Conservation (phyloP, 2,113 vertebrate species). For the Gambusia holbrooki region DNA sequence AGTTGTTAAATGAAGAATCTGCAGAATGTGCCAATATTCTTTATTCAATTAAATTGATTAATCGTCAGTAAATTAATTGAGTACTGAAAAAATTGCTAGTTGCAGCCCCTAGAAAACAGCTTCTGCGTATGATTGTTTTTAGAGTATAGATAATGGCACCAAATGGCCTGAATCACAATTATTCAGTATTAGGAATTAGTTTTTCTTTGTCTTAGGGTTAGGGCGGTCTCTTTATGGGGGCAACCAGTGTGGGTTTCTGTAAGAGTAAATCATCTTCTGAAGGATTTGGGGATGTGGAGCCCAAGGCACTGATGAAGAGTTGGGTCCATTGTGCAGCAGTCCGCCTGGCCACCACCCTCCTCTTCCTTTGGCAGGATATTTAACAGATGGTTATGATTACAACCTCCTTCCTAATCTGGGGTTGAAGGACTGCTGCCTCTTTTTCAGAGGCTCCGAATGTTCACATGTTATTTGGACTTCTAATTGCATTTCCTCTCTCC, state of each 20-base stretch:
- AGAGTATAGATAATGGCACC: no score
- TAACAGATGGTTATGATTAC: constrained; percentile 63
- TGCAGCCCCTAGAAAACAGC: no score
- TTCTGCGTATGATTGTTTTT: no score
- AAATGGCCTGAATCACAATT: background rate
- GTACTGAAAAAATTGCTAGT: no score
- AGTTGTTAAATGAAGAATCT: no score
- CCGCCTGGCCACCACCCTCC: constrained; percentile 44
- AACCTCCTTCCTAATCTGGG: constrained; percentile 75
- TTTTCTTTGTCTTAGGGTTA: background rate
- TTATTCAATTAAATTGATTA: no score
- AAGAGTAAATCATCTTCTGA: background rate
- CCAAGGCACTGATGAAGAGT: constrained; percentile 13
- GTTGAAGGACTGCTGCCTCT: constrained; percentile 46
- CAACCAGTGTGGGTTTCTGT: background rate
- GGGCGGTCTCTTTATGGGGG: background rate
- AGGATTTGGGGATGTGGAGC: background rate
- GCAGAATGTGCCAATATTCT: no score
- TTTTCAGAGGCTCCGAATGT: constrained; percentile 55
- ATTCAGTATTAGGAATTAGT: background rate
- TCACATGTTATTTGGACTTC: constrained; percentile 46
- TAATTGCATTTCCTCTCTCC: constrained; percentile 78
- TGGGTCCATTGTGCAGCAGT: constrained; percentile 17
- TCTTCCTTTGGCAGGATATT: constrained; percentile 65
- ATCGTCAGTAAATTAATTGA: no score